Conservation (phyloP, 2,113 vertebrate genomes). For the Charadrius vociferus region DNA sequence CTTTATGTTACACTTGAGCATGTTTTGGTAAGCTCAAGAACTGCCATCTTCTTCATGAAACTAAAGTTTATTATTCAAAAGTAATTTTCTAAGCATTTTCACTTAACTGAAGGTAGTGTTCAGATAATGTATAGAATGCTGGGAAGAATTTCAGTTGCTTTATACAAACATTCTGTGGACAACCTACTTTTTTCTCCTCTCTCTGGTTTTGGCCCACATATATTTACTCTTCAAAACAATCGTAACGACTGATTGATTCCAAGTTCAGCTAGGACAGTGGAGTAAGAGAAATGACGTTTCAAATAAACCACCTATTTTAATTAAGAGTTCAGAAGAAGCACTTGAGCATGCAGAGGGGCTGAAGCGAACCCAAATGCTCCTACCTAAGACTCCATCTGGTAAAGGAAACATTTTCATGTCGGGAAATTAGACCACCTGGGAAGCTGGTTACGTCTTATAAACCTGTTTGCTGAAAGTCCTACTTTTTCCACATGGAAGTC, state of each 20-base stretch:
- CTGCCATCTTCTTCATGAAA: not conserved
- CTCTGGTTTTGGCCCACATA: not conserved
- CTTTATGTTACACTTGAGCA: not conserved
- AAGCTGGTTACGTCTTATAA: not conserved
- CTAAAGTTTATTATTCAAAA: not conserved
- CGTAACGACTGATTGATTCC: not conserved
- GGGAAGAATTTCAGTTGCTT: not conserved
- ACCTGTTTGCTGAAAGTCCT: not conserved
- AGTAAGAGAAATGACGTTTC: not conserved
- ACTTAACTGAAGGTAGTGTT: not conserved
- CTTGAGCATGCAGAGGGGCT: not conserved
- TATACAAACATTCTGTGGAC: not conserved
- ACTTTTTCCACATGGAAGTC: not conserved
- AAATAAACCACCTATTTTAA: not conserved
- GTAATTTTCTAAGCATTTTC: not conserved
- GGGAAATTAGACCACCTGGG: not conserved
- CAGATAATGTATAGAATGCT: not conserved
- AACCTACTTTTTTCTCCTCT: not conserved
- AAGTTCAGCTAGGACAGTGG: not conserved
- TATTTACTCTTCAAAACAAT: not conserved
- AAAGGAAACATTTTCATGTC: not conserved
- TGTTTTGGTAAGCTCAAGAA: not conserved
- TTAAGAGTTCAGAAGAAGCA: conserved; percentile 6
- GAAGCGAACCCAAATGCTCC: not conserved
- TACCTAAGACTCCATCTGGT: not conserved